Percentiles rank a stretch among this genome's conserved stretches.
Conservation (phyloP, 1,140 invertebrate genomes). For the Scylla paramamosain region DNA sequence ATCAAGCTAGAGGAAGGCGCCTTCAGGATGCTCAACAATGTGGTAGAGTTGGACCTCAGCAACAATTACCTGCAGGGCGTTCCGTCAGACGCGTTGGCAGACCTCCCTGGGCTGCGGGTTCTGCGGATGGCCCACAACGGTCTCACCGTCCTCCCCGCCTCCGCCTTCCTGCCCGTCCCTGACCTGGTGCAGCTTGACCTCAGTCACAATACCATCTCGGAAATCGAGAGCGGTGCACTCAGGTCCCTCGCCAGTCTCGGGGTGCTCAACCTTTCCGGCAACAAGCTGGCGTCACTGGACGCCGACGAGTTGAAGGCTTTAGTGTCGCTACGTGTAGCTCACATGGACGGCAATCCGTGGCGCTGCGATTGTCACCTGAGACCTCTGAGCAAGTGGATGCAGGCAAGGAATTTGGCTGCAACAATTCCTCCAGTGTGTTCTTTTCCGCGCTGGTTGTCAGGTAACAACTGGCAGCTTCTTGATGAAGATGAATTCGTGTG, state of each 20-base stretch:
- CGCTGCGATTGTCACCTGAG: constrained; percentile 89
- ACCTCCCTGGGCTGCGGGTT: constrained; percentile 87
- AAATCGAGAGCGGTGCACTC: constrained; percentile 86
- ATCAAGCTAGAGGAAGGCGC: constrained; percentile 91
- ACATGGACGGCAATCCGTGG: constrained; percentile 90
- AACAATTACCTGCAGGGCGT: constrained; percentile 86
- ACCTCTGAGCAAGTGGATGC: constrained; percentile 88
- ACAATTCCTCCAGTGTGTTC: constrained; percentile 86
- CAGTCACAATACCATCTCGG: constrained; percentile 85
- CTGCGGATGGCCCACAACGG: constrained; percentile 87
- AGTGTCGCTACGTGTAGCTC: constrained; percentile 86
- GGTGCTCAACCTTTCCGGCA: constrained; percentile 88
- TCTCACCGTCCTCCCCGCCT: constrained; percentile 85
- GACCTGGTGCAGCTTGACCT: constrained; percentile 88
- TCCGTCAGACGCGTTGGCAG: constrained; percentile 86
- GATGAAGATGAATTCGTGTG: constrained; percentile 90
- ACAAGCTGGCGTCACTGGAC: constrained; percentile 85
- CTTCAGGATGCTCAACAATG: constrained; percentile 90
- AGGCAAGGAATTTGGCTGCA: constrained; percentile 87
- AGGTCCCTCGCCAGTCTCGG: constrained; percentile 86
- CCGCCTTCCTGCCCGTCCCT: constrained; percentile 85
- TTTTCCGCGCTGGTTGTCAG: constrained; percentile 83
- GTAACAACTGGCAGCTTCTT: constrained; percentile 87
- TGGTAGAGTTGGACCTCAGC: constrained; percentile 90
- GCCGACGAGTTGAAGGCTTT: constrained; percentile 85